Evolutionary conservation across 2,888 invertebrate genomes (phyloP), one percentile per base, ranked within the genome.

Genomic region (Scaeva pyrastri): DNA sequence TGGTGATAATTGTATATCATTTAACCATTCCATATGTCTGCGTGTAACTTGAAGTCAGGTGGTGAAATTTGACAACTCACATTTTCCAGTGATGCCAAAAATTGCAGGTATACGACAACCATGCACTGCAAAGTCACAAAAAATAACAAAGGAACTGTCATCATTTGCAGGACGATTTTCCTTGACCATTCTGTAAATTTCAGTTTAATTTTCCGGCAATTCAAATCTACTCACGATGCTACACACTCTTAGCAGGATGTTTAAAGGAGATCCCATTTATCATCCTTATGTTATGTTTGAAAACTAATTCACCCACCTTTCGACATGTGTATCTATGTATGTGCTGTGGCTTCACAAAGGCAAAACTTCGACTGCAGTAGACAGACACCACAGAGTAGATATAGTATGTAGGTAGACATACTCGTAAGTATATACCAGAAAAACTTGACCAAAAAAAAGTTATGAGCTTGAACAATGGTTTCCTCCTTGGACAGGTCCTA

Each of bases 121-220:
- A 66, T 36, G 43, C 23, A 50, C 14, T 19, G 1, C 14, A 2
- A 52, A 31, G 31, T 7, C 5, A 52, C 23, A 52, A 50, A 36
- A 19, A 23, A 12, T 45, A 43, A 43, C 45, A 50, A 50, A 72
- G 39, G 12, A 43, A 62, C 48, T 56, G 60, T 77, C 66, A 60
- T 64, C 81, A 73, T 85, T 31, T 68, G 58, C 84, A 72, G 16
- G 36, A 76, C 43, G 31, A 23, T 72, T 74, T 41, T 66, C 23
- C 58, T 66, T 76, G 72, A 58, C 68, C 62, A 73, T 73, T 52
- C 70, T 50, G 56, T 43, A 70, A 62, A 68, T 89, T 90, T 89
- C 90, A 90, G 91, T 91, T 91, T 90, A 91, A 91, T 91, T 91
- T 91, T 90, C 89, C 90, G 91, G 90, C 90, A 91, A 88, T 89